Evolutionary conservation across 2,113 vertebrate genomes (phyloP), one percentile per base, ranked within the genome.

Genomic region (Oncorhynchus tshawytscha): DNA sequence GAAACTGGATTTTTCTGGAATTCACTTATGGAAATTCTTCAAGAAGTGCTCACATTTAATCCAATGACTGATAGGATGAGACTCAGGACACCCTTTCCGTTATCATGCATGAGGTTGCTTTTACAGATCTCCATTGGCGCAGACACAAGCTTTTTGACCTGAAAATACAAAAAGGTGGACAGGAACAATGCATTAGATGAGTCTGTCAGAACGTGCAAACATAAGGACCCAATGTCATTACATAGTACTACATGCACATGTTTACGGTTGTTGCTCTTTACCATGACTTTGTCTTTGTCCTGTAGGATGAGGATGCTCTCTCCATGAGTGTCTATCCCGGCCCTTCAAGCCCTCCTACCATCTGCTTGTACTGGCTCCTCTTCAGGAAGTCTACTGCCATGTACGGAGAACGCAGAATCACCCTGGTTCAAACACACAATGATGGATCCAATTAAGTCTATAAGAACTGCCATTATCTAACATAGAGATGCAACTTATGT

Each of bases 361-460:
- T 99, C 88, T 99, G 98, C 70, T 98, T 96, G 85, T 99, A 99
- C 71, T 97, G 98, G 83, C 82, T 97, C 84, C 94, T 96, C 92
- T 93, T 97, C 82, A 99, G 90, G 90, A 98, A 96, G 67, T 96
- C 95, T 0, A 77, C 90, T 11, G 94, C 97, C 84, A 99, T 88
- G 65, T 97, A 98, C 0, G 98, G 97, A 1, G 98, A 96, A 82
- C 97, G 94, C 76, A 99, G 90, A 84, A 99, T 96, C 80, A 98
- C 96, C 88, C 97, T 99, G 85, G 3, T 2, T 54, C 11, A 15
- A 31, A 39, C 25, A 65, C 2, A 31, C 67, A 20, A 45, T 8
- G 25, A 27, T 24, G 27, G 8, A 57, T 57, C 54, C 54, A 57
- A 57, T 16, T 57, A 57, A 18, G 54, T 57, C 54, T 57, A 57